Evolutionary conservation across 2,888 invertebrate species (phyloP).

Genomic region (Cantharis rufa): DNA sequence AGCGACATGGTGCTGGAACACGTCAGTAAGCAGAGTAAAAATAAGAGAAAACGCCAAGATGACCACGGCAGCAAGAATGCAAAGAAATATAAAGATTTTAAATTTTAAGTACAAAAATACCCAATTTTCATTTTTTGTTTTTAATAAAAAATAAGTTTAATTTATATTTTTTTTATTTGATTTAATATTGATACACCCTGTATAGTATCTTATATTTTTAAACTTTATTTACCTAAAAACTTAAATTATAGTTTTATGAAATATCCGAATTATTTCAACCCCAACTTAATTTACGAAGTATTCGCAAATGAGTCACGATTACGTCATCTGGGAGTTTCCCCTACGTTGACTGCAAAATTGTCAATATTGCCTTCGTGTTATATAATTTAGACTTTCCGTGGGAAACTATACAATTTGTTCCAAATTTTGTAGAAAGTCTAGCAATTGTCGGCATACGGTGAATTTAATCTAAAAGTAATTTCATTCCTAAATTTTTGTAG

Average conservation of each 20-base stretch:
- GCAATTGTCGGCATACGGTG: background rate
- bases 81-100: too few species aligned
- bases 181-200: too few species aligned
- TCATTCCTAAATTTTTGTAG: background rate
- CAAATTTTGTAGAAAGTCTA: background rate
- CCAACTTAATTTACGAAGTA: too few species aligned
- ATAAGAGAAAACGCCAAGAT: slow-evolving; percentile 89
- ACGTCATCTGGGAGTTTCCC: slow-evolving; percentile 30
- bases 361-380: slow-evolving; percentile 11
- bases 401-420: background rate
- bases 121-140: too few species aligned
- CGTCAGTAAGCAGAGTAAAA: slow-evolving; percentile 93
- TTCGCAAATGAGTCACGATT: slow-evolving; percentile 27
- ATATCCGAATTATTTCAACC: background rate
- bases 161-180: too few species aligned
- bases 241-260: background rate
- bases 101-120: too few species aligned
- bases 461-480: background rate
- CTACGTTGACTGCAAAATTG: slow-evolving; percentile 26
- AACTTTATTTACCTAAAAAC: too few species aligned
- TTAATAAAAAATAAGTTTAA: too few species aligned
- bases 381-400: background rate
- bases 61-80: slow-evolving; percentile 42
- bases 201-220: too few species aligned
- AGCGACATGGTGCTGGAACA: slow-evolving; percentile 99